phyloP scores from a whole-genome alignment of 2,113 vertebrate genomes.

The Xenopus tropicalis region DNA sequence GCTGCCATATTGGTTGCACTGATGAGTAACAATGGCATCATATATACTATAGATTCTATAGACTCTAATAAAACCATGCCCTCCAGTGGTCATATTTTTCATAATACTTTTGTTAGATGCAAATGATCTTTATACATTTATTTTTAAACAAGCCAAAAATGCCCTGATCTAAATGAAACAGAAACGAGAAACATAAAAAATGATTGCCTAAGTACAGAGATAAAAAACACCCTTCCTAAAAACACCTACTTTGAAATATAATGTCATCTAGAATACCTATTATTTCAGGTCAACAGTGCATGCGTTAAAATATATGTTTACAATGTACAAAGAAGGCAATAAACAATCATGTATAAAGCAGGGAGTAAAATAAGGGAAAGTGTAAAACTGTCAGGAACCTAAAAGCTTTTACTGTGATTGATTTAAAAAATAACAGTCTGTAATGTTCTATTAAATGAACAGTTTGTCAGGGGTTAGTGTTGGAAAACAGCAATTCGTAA shows the following conservation, averaged over 20 bases:
- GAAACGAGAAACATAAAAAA: too few relatives aligned
- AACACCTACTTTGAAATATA: neutral
- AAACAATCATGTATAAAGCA: neutral
- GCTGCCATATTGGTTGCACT: too few relatives aligned
- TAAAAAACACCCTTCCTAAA: too few relatives aligned
- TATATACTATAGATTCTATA: too few relatives aligned
- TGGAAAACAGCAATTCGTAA: neutral
- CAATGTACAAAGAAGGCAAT: neutral
- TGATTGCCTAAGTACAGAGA: too few relatives aligned
- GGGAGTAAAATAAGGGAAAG: constrained; percentile 1
- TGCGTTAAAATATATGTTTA: neutral
- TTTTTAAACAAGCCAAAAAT: too few relatives aligned
- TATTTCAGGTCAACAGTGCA: constrained; percentile 1
- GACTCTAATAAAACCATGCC: too few relatives aligned
- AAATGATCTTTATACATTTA: too few relatives aligned
- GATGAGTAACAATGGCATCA: too few relatives aligned
- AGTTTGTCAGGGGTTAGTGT: neutral
- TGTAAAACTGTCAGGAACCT: constrained; percentile 1
- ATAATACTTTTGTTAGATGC: too few relatives aligned
- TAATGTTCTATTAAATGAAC: constrained; percentile 6
- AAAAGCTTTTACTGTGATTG: neutral
- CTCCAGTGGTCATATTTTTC: too few relatives aligned
- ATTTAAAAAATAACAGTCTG: constrained; percentile 3
- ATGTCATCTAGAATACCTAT: neutral
- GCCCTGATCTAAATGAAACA: too few relatives aligned